A percentile compares a stretch with the other conserved stretches of the same genome.
Conservation (phyloP, 1,140 invertebrate species). For the Orchesella cincta region DNA sequence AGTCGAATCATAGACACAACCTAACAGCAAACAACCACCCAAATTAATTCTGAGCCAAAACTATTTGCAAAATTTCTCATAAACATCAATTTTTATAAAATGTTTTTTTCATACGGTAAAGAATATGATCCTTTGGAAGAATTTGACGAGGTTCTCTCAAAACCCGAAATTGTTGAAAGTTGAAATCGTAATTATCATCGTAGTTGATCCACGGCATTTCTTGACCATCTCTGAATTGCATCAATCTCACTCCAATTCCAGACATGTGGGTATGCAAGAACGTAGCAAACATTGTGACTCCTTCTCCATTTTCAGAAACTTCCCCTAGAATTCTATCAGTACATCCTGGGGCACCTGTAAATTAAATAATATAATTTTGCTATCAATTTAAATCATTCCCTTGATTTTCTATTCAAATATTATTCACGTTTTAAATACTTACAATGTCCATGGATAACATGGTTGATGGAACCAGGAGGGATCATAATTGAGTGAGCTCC, state of each 20-base stretch:
- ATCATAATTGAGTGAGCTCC: not conserved
- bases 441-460: not conserved
- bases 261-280: slow-evolving; percentile 3
- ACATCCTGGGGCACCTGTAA: slow-evolving; percentile 10
- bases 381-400: too few species aligned
- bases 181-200: slow-evolving; percentile 16
- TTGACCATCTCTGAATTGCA: not conserved
- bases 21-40: not conserved
- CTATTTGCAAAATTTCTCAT: not conserved
- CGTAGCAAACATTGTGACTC: not conserved
- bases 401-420: too few species aligned
- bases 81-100: not conserved
- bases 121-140: not conserved
- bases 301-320: not conserved
- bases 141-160: not conserved
- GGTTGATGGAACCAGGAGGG: not conserved
- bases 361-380: too few species aligned
- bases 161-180: slow-evolving; percentile 5
- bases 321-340: not conserved
- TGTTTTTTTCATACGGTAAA: not conserved
- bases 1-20: not conserved
- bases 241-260: not conserved
- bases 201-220: not conserved
- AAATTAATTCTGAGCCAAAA: not conserved
- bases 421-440: too few species aligned